Base-by-base conservation (phyloP, 1,140 invertebrate genomes). In the Acromyrmex echinatior region DNA sequence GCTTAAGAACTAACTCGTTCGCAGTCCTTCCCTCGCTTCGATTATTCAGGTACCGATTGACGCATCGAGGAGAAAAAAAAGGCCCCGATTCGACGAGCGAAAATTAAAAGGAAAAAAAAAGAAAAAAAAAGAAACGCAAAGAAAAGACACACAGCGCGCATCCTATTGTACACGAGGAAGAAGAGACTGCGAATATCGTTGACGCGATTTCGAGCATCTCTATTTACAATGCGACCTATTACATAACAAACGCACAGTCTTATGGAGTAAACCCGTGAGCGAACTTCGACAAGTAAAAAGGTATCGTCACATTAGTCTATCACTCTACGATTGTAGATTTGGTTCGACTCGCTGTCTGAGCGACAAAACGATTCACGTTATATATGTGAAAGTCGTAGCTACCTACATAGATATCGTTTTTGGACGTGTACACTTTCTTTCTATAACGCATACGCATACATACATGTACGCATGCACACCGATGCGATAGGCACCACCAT, bases 241-340 rank as follows among this genome's bases (percentile, higher is more conserved):
- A 93, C 91, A 93, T 92, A 93, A 94, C 92, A 92, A 94, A 94
- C 92, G 91, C 94, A 92, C 94, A 94, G 94, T 95, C 95, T 95
- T 95, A 94, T 95, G 87, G 91, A 89, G 87, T 90, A 91, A 91
- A 91, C 91, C 91, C 91, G 91, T 91, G 91, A 91, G 86, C 91
- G 89, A 91, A 92, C 88, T 87, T 82, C 86, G 86, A 92, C 91
- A 81, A 89, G 73, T 91, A 88, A 90, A 90, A 90, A 92, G 74
- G 79, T 87, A 91, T 90, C 87, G 87, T 82, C 28, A 74, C 71
- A 74, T 82, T 86, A 86, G 66, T 86, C 76, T 89, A 92, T 90
- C 88, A 89, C 65, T 86, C 82, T 92, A 93, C 87, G 88, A 91
- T 74, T 51, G 28, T 90, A 93, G 93, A 93, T 93, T 93, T 92